phyloP scores from a whole-genome alignment of 2,888 invertebrate species.

The Nomada fucata region DNA sequence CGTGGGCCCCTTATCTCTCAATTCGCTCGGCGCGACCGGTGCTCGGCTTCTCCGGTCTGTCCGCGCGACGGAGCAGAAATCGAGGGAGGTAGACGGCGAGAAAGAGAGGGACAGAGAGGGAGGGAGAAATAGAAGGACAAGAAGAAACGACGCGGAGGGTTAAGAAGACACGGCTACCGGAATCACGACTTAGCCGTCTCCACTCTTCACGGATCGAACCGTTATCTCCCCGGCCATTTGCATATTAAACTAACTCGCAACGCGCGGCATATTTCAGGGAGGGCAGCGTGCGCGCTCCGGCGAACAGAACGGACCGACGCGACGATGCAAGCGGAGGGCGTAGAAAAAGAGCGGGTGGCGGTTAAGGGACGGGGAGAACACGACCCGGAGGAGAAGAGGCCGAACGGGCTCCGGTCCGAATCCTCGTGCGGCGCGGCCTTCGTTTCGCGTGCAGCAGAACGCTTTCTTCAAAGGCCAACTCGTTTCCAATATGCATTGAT shows the following conservation, averaged over 20 bases:
- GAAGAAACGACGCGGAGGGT: slow-evolving; percentile 66
- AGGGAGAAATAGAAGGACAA: slow-evolving; percentile 52
- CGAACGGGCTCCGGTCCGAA: slow-evolving; percentile 40
- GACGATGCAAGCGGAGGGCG: slow-evolving; percentile 27
- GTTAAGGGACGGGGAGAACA: not conserved
- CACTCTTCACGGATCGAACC: slow-evolving; percentile 81
- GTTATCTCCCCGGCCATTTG: slow-evolving; percentile 82
- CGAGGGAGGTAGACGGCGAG: not conserved
- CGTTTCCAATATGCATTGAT: slow-evolving; percentile 80
- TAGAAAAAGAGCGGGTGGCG: slow-evolving; percentile 14
- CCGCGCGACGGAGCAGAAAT: slow-evolving; percentile 32
- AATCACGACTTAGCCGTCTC: slow-evolving; percentile 83
- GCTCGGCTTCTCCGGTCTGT: slow-evolving; percentile 8
- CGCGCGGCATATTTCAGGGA: slow-evolving; percentile 79
- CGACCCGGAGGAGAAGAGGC: not conserved
- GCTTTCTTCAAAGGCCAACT: slow-evolving; percentile 75
- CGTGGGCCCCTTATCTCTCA: slow-evolving; percentile 82
- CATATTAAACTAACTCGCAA: slow-evolving; percentile 84
- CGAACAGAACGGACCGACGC: too few relatives aligned
- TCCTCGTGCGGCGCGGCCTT: slow-evolving; percentile 49
- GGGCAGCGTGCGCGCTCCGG: slow-evolving; percentile 29
- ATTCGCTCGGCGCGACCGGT: slow-evolving; percentile 76
- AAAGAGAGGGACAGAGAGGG: slow-evolving; percentile 32
- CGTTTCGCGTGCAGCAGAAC: slow-evolving; percentile 58
- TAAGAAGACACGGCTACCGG: slow-evolving; percentile 82